Percentiles rank a stretch among this genome's conserved stretches.
These are phyloP conservation scores for Nautilus pompilius DNA, from an alignment of 1,140 invertebrate species.

Conservation along the genomic window DNA sequence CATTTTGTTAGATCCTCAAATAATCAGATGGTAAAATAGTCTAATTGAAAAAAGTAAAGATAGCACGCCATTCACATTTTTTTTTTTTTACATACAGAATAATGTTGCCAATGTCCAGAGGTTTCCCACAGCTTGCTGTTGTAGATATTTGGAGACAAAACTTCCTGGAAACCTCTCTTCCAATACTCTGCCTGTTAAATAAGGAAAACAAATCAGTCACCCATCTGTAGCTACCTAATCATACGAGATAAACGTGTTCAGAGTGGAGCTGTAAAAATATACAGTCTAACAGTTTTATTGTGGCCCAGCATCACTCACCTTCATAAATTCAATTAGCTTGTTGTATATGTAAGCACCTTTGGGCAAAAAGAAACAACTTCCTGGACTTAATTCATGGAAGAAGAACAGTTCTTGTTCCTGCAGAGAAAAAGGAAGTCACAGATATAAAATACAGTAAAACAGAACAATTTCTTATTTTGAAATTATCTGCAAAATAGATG, in stretches of 20 bases:
- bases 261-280: no score
- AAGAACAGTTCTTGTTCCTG: constrained; percentile 97
- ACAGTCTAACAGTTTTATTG: not conserved
- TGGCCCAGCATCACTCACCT: constrained; percentile 43
- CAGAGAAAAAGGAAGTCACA: constrained; percentile 24
- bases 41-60: no score
- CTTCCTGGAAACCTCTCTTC: constrained; percentile 94
- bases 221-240: no score
- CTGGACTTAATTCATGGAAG: constrained; percentile 97
- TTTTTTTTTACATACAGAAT: constrained; percentile 62
- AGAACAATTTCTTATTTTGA: no score
- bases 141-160: constrained; percentile 95
- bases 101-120: constrained; percentile 98
- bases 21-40: no score
- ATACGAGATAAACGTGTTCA: no score
- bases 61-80: no score
- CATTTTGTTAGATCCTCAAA: no score
- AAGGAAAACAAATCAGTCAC: constrained; percentile 1
- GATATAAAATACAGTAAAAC: no score
- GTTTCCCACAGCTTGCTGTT: constrained; percentile 96
- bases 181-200: constrained; percentile 72
- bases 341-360: constrained; percentile 97
- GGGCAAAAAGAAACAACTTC: constrained; percentile 97
- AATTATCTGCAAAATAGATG: no score
- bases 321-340: constrained; percentile 83